phyloP scores from a whole-genome alignment of 2,888 invertebrate genomes.

The Trichacis sp. region DNA sequence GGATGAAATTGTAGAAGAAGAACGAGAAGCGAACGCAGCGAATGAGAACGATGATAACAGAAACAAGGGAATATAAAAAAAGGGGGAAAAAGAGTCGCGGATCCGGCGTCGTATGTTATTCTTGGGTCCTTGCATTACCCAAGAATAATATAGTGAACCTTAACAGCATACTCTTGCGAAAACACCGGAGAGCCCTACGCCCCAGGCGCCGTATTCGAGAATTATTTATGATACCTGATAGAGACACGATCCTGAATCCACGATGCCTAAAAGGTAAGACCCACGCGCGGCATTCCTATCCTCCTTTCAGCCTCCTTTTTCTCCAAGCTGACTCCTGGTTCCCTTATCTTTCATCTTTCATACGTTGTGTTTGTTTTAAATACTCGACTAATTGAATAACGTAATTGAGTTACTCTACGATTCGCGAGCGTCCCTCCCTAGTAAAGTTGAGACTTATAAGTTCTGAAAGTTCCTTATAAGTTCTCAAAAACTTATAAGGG shows the following conservation, averaged over 20 bases:
- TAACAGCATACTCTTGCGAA: slow-evolving; percentile 41
- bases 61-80: too few species aligned
- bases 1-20: too few species aligned
- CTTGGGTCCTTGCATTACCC: not conserved
- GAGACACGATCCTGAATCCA: slow-evolving; percentile 63
- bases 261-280: slow-evolving; percentile 64
- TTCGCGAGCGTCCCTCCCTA: too few species aligned
- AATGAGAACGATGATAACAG: too few species aligned
- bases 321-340: slow-evolving; percentile 41
- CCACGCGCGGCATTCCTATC: slow-evolving; percentile 65
- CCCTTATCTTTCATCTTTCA: slow-evolving; percentile 39
- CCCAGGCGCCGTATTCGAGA: slow-evolving; percentile 48
- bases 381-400: slow-evolving; percentile 39
- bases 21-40: too few species aligned
- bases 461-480: too few species aligned
- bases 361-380: slow-evolving; percentile 21
- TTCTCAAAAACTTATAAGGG: too few species aligned
- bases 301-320: slow-evolving; percentile 48
- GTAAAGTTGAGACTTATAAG: too few species aligned
- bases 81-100: too few species aligned
- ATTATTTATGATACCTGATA: slow-evolving; percentile 69
- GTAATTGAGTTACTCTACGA: slow-evolving; percentile 35
- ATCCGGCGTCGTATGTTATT: not conserved
- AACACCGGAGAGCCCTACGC: slow-evolving; percentile 37
- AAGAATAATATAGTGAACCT: slow-evolving; percentile 34